Evolutionary conservation across 2,888 invertebrate genomes (phyloP), one percentile per base, ranked within the genome.

Genomic region (Conops quadrifasciatus): DNA sequence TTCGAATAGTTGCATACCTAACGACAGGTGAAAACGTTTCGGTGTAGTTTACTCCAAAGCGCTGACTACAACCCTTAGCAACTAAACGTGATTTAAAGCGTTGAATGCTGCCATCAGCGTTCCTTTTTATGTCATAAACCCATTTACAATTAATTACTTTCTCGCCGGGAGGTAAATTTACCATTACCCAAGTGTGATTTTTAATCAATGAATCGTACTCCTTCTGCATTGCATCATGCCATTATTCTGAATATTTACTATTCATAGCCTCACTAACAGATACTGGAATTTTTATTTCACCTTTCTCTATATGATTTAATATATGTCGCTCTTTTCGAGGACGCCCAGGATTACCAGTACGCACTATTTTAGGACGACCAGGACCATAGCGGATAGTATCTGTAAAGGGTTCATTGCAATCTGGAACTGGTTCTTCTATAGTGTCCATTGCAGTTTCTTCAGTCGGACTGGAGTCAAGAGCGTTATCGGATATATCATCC

Each of bases 11-110:
- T 16, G 69, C 69, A 56, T 75, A 72, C 26, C 75, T 59, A 2
- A 70, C 73, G 0, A 76, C 77, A 0, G 75, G 75, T 21, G 75
- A 74, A 66, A 76, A 76, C 1, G 73, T 76, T 68, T 75, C 76
- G 3, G 9, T 53, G 56, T 69, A 76, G 26, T 75, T 74, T 1
- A 76, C 63, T 21, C 73, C 74, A 72, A 51, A 71, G 15, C 65
- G 60, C 43, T 75, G 72, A 36, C 64, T 43, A 16, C 72, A 72
- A 0, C 72, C 69, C 63, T 71, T 70, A 16, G 74, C 70, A 15
- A 73, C 72, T 43, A 70, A 30, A 21, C 73, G 62, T 0, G 67
- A 60, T 36, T 71, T 72, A n/a, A 62, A 73, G 9, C 64, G 13
- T 19, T 71, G n/a, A 47, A 73, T n/a, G 3, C 26, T n/a, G 26